Percentiles rank a stretch among this genome's conserved stretches.
Conservation (phyloP, 2,888 invertebrate genomes). For the Chelonus formosanus region DNA sequence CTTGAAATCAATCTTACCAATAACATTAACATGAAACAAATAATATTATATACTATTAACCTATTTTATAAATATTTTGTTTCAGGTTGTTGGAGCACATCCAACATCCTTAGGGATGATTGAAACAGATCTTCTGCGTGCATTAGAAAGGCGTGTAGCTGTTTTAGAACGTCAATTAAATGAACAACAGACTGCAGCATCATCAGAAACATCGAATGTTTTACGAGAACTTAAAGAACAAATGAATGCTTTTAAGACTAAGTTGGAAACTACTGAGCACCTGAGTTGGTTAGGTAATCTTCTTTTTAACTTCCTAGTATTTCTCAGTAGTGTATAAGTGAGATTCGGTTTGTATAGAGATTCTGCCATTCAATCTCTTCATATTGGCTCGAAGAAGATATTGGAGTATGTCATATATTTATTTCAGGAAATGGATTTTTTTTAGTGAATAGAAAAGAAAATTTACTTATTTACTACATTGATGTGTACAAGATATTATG, state of each 20-base stretch:
- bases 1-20: no score
- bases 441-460: no score
- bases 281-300: slow-evolving; percentile 72
- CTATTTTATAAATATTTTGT: not conserved
- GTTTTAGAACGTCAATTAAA: slow-evolving; percentile 70
- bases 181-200: slow-evolving; percentile 63
- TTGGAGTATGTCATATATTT: no score
- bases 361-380: no score
- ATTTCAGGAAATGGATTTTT: no score
- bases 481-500: no score
- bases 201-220: slow-evolving; percentile 66
- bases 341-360: no score
- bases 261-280: slow-evolving; percentile 71
- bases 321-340: not conserved
- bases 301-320: slow-evolving; percentile 1
- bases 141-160: slow-evolving; percentile 69
- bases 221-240: slow-evolving; percentile 70
- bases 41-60: not conserved
- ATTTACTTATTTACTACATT: no score
- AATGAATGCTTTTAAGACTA: slow-evolving; percentile 70
- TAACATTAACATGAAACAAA: no score
- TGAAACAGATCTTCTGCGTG: slow-evolving; percentile 67
- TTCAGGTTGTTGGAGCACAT: slow-evolving; percentile 61
- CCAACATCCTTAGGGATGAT: slow-evolving; percentile 61
- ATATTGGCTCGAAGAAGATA: no score